Evolutionary conservation across 2,797 vertebrate genomes (phyloP), one percentile per base, ranked within the genome.

Genomic region (Apogon hyalosoma): DNA sequence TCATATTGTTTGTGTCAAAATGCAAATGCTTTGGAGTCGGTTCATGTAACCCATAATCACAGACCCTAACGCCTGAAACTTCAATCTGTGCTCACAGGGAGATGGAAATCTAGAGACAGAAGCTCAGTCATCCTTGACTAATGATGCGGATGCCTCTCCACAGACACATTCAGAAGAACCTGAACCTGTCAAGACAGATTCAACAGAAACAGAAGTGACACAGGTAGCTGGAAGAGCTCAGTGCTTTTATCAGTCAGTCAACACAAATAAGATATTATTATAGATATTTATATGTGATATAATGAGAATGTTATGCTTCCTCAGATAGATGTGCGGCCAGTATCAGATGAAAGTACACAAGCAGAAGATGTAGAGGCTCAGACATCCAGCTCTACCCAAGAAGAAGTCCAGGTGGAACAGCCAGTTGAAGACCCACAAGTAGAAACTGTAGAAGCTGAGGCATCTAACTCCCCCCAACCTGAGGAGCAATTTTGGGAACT

Each of bases 311-410:
- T 68, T 40, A 7, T 70, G 59, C 79, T 48, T 60, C 40, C 15
- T 50, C 80, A 90, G 90, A 57, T 69, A 0, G 61, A 75, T 11
- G 41, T 3, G 4, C 63, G n/a, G 36, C 18, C 14, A 0, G 1
- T n/a, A 18, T 33, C 53, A 41, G 40, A 33, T 49, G 73, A 69
- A 65, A 47, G 11, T 36, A 33, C 33, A 28, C 41, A 39, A 19
- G 12, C 39, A 43, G 64, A 69, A 40, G 33, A 36, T 14, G 24
- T 3, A 55, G 64, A 81, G n/a, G n/a, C 53, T 59, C 38, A 63
- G 11, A 54, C 28, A 21, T 33, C 53, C 0, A 6, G 7, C 4
- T 33, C 41, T 62, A 14, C 16, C 1, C 11, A 42, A 13, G 55
- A 15, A 4, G 52, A 76, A 46, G 63, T 33, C 8, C 18, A 69